Percentiles rank a stretch among this genome's conserved stretches.
These are phyloP conservation scores for Stictonetta naevosa DNA, from an alignment of 2,113 vertebrate species.

Conservation along the genomic window DNA sequence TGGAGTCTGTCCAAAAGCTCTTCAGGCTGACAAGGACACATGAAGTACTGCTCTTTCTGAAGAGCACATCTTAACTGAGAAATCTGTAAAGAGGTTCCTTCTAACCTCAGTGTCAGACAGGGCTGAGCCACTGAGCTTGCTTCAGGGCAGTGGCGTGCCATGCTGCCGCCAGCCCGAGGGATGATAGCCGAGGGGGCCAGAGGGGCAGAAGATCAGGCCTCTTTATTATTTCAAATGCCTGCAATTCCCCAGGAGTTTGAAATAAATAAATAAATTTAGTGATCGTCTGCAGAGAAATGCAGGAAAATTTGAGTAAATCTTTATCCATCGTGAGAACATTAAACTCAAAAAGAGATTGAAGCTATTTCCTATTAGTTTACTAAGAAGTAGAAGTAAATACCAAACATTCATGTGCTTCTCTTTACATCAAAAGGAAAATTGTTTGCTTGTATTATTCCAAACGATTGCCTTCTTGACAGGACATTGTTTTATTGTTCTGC, in stretches of 20 bases:
- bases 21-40: not conserved
- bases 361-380: not conserved
- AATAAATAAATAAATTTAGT: fast-evolving
- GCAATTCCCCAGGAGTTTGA: not conserved
- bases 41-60: not conserved
- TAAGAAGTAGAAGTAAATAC: not conserved
- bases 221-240: not conserved
- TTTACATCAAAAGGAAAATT: not conserved
- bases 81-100: not conserved
- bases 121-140: fast-evolving
- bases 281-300: not conserved
- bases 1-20: not conserved
- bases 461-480: not conserved
- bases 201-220: not conserved
- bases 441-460: not conserved
- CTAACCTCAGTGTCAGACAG: not conserved
- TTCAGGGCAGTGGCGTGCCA: no score
- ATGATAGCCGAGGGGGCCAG: no score
- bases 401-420: not conserved
- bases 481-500: not conserved
- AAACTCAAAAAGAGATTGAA: not conserved
- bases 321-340: not conserved
- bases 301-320: not conserved
- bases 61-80: not conserved
- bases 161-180: not conserved